Conservation (phyloP, 1,140 invertebrate species). For the Caenorhabditis tropicalis region DNA sequence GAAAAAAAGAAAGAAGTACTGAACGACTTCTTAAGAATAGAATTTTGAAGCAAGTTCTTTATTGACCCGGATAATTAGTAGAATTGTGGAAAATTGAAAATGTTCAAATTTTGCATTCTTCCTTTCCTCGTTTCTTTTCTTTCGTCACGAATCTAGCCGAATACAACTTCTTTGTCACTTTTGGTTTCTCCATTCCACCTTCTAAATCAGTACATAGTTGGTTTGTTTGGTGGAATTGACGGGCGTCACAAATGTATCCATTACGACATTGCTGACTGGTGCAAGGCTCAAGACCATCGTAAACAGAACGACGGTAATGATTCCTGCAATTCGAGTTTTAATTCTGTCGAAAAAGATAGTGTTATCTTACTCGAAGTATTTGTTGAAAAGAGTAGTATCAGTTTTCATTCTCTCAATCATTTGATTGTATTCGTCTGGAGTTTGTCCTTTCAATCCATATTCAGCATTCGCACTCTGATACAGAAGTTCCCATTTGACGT, state of each 20-base stretch:
- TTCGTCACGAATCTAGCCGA: not conserved
- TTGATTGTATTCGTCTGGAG: slow-evolving; percentile 36
- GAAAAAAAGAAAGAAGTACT: not conserved
- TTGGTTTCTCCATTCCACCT: not conserved
- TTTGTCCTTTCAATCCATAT: slow-evolving; percentile 26
- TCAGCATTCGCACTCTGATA: not conserved
- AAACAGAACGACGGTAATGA: not conserved
- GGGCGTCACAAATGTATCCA: slow-evolving; percentile 12
- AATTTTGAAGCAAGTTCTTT: not conserved
- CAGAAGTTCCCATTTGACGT: slow-evolving; percentile 4
- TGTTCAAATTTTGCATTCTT: slow-evolving; percentile 19
- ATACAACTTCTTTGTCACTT: not conserved
- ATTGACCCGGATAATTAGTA: slow-evolving; percentile 9
- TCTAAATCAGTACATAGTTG: slow-evolving; percentile 32
- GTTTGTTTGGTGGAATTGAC: slow-evolving; percentile 10
- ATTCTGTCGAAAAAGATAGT: not conserved
- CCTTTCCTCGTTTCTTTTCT: not conserved
- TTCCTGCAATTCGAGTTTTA: not conserved
- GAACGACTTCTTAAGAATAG: too few species aligned
- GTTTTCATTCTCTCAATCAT: slow-evolving; percentile 52
- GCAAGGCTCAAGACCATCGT: slow-evolving; percentile 15
- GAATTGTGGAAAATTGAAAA: not conserved
- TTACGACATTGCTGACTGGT: not conserved
- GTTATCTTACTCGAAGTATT: slow-evolving; percentile 7
- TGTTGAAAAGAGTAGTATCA: slow-evolving; percentile 39